Conservation (phyloP, 2,797 vertebrate species). For the Oryzias sinensis region DNA sequence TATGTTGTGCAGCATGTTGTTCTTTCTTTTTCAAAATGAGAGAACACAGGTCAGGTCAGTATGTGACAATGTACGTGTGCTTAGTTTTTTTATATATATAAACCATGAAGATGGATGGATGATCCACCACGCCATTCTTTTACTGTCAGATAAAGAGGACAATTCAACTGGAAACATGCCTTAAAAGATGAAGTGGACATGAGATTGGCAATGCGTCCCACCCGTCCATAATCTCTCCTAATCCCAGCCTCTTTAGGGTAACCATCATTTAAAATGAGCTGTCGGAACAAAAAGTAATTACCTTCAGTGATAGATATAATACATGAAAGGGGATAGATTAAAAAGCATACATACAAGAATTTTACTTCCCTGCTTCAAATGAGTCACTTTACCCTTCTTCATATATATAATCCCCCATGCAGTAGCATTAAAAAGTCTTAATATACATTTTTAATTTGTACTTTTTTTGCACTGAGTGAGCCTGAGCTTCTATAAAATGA, state of each 20-base stretch:
- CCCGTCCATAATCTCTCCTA: constrained; percentile 33
- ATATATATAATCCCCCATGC: constrained; percentile 8
- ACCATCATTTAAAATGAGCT: constrained; percentile 33
- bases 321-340: constrained; percentile 7
- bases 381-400: constrained; percentile 16
- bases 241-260: constrained; percentile 28
- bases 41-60: constrained; percentile 3
- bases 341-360: constrained; percentile 1
- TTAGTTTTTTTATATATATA: neutral
- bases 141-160: constrained; percentile 28
- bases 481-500: constrained; percentile 4
- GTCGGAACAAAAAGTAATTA: constrained; percentile 23
- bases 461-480: neutral
- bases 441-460: no score
- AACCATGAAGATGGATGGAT: neutral
- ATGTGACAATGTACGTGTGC: constrained; percentile 6
- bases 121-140: constrained; percentile 11
- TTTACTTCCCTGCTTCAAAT: constrained; percentile 7
- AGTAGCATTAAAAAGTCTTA: no score
- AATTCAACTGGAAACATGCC: constrained; percentile 36
- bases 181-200: constrained; percentile 38
- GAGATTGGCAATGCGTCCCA: constrained; percentile 16
- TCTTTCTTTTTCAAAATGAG: neutral
- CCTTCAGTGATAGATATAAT: constrained; percentile 10
- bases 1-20: neutral